Conservation (phyloP, 2,888 invertebrate species). For the Cetonia aurata region DNA sequence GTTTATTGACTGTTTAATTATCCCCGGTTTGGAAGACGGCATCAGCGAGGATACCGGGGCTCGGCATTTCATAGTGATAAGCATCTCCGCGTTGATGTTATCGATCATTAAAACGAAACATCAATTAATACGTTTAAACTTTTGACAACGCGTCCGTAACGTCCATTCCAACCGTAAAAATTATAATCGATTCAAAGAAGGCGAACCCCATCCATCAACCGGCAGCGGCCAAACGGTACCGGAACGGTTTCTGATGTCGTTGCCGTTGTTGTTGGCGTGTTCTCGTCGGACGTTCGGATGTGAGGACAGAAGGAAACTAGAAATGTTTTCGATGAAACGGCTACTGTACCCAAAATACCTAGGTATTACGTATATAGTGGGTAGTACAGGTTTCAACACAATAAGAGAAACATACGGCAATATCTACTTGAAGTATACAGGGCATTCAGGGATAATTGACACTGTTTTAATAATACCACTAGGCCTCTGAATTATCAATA, state of each 20-base stretch:
- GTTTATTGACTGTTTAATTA: constrained; percentile 5
- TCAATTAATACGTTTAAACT: constrained; percentile 30
- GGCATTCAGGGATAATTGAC: too few relatives aligned
- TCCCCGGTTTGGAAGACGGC: not conserved
- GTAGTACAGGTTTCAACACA: too few relatives aligned
- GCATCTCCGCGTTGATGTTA: constrained; percentile 13
- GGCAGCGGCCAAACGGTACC: constrained; percentile 13
- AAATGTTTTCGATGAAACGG: too few relatives aligned
- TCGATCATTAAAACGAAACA: constrained; percentile 25
- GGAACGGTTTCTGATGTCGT: constrained; percentile 11
- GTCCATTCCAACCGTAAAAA: not conserved
- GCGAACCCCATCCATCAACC: constrained; percentile 32
- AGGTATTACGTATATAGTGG: too few relatives aligned
- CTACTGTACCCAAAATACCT: too few relatives aligned
- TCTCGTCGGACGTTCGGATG: not conserved
- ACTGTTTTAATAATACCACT: too few relatives aligned
- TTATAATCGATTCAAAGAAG: constrained; percentile 25
- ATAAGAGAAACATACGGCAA: too few relatives aligned
- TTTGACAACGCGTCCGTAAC: constrained; percentile 13
- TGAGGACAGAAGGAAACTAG: constrained; percentile 7
- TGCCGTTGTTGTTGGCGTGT: not conserved
- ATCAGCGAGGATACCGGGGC: too few relatives aligned
- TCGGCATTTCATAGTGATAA: not conserved
- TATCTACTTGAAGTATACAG: too few relatives aligned
- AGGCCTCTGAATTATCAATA: too few relatives aligned